Evolutionary conservation across 2,888 invertebrate species (phyloP).

Genomic region (Helobdella robusta): DNA sequence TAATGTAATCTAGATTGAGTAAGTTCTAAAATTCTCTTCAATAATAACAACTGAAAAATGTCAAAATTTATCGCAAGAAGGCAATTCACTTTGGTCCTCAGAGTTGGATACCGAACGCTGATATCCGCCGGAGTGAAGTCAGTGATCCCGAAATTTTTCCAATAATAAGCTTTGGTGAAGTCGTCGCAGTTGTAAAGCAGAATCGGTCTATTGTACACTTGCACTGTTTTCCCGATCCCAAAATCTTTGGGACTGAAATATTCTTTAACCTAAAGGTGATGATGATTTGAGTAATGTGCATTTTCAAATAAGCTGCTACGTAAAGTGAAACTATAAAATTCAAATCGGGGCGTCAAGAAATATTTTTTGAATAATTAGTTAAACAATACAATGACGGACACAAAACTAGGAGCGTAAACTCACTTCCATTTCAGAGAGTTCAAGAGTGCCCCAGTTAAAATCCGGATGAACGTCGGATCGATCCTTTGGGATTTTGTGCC

Average conservation of each 20-base stretch:
- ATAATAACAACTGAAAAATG: no score
- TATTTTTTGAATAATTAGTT: neutral
- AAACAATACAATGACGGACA: no score
- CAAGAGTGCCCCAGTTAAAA: conserved; percentile 16
- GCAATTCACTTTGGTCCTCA: conserved; percentile 21
- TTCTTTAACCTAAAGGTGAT: conserved; percentile 60
- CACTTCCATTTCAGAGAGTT: conserved; percentile 15
- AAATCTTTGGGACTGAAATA: conserved; percentile 72
- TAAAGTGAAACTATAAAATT: neutral
- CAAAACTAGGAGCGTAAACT: no score
- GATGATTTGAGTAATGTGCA: neutral
- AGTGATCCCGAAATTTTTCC: conserved; percentile 50
- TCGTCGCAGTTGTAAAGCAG: conserved; percentile 68
- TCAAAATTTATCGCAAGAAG: no score
- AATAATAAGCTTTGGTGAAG: conserved; percentile 70
- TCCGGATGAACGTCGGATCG: conserved; percentile 28
- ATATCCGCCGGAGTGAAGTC: conserved; percentile 47
- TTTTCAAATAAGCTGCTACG: neutral
- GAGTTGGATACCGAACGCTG: neutral
- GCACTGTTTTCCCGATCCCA: conserved; percentile 54
- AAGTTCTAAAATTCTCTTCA: no score
- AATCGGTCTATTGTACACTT: conserved; percentile 54
- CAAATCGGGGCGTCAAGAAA: neutral
- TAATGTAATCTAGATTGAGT: no score
- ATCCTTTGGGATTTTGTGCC: conserved; percentile 59